phyloP scores from a whole-genome alignment of 2,797 vertebrate genomes.

The Acestrorhynchus altus region DNA sequence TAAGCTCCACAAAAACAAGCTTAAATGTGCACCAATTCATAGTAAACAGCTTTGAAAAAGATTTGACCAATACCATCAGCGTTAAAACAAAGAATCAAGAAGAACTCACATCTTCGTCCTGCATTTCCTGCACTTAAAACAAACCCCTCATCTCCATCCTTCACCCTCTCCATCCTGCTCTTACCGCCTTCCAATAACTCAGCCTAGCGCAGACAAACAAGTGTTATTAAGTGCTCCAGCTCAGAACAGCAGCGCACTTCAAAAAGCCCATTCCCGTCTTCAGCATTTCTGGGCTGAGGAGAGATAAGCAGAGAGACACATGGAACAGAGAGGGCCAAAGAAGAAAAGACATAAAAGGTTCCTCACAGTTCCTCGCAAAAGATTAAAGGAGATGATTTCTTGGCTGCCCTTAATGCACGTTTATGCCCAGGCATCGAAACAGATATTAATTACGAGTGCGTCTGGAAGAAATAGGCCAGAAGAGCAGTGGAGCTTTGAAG shows the following conservation, averaged over 20 bases:
- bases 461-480: conserved; percentile 54
- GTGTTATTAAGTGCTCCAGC: conserved; percentile 52
- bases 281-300: conserved; percentile 18
- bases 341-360: conserved; percentile 53
- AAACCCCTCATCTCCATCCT: conserved; percentile 53
- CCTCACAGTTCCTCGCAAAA: conserved; percentile 52
- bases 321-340: conserved; percentile 18
- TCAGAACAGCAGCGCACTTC: conserved; percentile 52
- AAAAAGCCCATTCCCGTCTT: conserved; percentile 49
- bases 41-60: conserved; percentile 11
- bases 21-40: background rate
- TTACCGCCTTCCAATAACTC: conserved; percentile 30
- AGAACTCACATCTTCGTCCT: conserved; percentile 7
- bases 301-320: conserved; percentile 41
- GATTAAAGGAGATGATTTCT: conserved; percentile 63
- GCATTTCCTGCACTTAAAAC: conserved; percentile 40
- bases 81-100: conserved; percentile 38
- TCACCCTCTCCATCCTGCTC: conserved; percentile 26
- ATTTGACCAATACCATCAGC: conserved; percentile 36
- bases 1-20: conserved; percentile 13
- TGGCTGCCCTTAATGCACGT: conserved; percentile 58
- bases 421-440: conserved; percentile 58
- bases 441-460: conserved; percentile 61
- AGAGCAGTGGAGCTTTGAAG: conserved; percentile 58
- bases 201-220: conserved; percentile 45